phyloP scores from a whole-genome alignment of 2,888 invertebrate species.

The Sicus ferrugineus region DNA sequence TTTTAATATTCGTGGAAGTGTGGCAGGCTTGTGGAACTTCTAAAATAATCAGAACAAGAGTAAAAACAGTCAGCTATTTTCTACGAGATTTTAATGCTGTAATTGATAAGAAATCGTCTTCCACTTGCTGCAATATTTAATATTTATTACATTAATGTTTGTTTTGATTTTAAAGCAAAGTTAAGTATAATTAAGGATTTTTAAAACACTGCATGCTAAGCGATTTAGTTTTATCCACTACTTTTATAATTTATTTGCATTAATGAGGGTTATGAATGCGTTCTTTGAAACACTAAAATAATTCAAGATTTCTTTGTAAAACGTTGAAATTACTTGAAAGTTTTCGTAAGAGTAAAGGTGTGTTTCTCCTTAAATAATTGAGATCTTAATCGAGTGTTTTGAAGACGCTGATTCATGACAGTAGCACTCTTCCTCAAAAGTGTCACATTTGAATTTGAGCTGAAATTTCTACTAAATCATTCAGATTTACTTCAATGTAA shows the following conservation, averaged over 20 bases:
- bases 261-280: no score
- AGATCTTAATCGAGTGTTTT: no score
- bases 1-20: slow-evolving; percentile 32
- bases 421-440: slow-evolving; percentile 26
- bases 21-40: slow-evolving; percentile 43
- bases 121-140: slow-evolving; percentile 58
- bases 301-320: no score
- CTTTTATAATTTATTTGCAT: no score
- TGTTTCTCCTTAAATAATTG: no score
- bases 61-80: slow-evolving; percentile 29
- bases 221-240: no score
- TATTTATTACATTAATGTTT: slow-evolving; percentile 38
- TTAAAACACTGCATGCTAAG: slow-evolving; percentile 26
- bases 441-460: slow-evolving; percentile 22
- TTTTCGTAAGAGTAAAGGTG: no score
- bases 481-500: no score
- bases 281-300: no score
- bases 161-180: slow-evolving; percentile 33
- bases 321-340: no score
- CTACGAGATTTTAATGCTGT: no score
- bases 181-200: slow-evolving; percentile 13
- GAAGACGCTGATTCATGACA: no score
- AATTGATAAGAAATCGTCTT: slow-evolving; percentile 50
- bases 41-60: slow-evolving; percentile 1
- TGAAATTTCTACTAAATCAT: not conserved